A percentile compares a stretch with the other conserved stretches of the same genome.
Conservation (phyloP, 2,113 vertebrate species). For the Chamaetylas fuelleborni region DNA sequence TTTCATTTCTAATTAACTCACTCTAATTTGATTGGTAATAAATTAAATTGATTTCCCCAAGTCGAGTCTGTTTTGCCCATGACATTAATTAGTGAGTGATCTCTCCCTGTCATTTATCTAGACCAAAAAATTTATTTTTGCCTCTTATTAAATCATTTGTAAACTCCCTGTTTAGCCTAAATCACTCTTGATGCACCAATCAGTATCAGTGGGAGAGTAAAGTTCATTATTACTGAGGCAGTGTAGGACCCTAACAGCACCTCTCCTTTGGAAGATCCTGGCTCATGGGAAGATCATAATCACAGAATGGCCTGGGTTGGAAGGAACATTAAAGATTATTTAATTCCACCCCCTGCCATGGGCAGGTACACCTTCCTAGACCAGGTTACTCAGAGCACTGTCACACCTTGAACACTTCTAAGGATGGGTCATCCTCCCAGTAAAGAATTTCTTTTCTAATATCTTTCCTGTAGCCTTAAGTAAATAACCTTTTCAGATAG, state of each 20-base stretch:
- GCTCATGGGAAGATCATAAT: background rate
- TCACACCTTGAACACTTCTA: background rate
- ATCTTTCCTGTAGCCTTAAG: background rate
- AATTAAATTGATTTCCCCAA: background rate
- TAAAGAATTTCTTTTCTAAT: background rate
- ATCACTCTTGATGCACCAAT: background rate
- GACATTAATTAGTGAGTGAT: background rate
- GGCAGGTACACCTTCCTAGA: background rate
- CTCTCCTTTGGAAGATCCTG: background rate
- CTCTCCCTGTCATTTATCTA: background rate
- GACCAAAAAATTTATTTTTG: background rate
- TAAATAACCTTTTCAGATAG: background rate
- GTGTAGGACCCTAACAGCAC: background rate
- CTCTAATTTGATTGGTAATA: background rate
- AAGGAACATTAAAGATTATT: background rate
- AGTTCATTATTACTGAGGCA: background rate
- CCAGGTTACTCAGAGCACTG: too few relatives aligned
- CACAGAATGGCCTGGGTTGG: background rate
- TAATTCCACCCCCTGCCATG: accelerated
- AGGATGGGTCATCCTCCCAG: background rate
- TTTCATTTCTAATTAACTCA: background rate
- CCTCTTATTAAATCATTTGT: background rate
- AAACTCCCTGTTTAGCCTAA: background rate
- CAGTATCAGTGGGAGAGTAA: background rate
- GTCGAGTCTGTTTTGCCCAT: accelerated